Conservation (phyloP, 2,797 vertebrate species). For the Enoplosus armatus region DNA sequence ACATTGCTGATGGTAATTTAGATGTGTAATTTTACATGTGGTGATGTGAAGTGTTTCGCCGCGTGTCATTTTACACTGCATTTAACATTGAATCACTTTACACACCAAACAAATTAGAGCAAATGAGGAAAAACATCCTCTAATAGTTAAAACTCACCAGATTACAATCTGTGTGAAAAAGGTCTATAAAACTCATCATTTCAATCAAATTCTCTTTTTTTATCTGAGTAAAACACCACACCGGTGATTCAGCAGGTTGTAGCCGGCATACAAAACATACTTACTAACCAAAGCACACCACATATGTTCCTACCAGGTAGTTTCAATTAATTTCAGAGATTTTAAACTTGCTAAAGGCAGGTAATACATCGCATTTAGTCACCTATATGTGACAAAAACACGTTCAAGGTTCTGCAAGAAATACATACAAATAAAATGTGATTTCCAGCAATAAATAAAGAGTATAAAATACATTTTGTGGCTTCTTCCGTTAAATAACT, state of each 20-base stretch:
- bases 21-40: slow-evolving; percentile 3
- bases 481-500: background rate
- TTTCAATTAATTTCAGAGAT: background rate
- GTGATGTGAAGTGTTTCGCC: slow-evolving; percentile 9
- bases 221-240: background rate
- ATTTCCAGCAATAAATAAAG: background rate
- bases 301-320: background rate
- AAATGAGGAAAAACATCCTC: background rate
- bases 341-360: background rate
- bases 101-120: background rate
- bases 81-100: background rate
- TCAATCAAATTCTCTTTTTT: background rate
- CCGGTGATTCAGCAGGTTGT: background rate
- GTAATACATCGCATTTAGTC: background rate
- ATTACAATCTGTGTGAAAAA: background rate
- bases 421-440: background rate
- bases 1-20: background rate
- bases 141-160: background rate
- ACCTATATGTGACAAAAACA: background rate
- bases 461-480: no score
- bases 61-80: background rate
- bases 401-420: background rate
- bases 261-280: background rate
- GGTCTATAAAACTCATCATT: background rate
- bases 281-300: no score